Evolutionary conservation across 2,113 vertebrate species (phyloP).

Genomic region (Oriolus oriolus): DNA sequence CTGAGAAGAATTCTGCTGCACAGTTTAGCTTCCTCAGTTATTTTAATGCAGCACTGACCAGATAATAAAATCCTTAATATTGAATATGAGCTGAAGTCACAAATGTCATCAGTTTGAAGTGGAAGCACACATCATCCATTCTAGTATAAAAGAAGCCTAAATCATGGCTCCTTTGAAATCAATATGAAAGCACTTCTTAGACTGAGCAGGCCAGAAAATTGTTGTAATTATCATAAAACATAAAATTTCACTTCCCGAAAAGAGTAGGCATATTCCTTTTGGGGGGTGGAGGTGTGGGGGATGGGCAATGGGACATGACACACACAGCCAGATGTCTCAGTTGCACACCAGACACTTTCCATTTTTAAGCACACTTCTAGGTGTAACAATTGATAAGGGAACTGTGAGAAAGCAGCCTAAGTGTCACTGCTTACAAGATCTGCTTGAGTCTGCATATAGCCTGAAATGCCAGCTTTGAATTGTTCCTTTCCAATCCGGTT

Average conservation of each 20-base stretch:
- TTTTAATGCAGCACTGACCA: constrained; percentile 41
- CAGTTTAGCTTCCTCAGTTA: constrained; percentile 34
- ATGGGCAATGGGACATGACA: background rate
- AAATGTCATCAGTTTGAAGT: constrained; percentile 57
- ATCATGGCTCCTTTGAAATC: constrained; percentile 26
- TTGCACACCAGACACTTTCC: background rate
- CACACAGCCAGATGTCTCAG: background rate
- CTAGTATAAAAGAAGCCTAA: constrained; percentile 21
- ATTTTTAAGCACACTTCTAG: background rate
- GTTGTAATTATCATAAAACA: background rate
- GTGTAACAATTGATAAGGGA: background rate
- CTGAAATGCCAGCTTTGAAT: background rate
- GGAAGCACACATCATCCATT: constrained; percentile 32
- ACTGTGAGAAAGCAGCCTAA: background rate
- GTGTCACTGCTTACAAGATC: background rate
- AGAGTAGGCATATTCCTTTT: background rate
- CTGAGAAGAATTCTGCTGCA: constrained; percentile 29
- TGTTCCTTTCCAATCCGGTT: background rate
- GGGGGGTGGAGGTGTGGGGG: accelerated
- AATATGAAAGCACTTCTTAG: constrained; percentile 25
- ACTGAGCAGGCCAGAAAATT: background rate
- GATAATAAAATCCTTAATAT: constrained; percentile 61
- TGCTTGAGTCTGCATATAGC: background rate
- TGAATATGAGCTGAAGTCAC: constrained; percentile 38
- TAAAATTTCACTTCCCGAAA: background rate